Base-by-base conservation (phyloP, 2,888 invertebrate species). In the Nebria brevicollis region DNA sequence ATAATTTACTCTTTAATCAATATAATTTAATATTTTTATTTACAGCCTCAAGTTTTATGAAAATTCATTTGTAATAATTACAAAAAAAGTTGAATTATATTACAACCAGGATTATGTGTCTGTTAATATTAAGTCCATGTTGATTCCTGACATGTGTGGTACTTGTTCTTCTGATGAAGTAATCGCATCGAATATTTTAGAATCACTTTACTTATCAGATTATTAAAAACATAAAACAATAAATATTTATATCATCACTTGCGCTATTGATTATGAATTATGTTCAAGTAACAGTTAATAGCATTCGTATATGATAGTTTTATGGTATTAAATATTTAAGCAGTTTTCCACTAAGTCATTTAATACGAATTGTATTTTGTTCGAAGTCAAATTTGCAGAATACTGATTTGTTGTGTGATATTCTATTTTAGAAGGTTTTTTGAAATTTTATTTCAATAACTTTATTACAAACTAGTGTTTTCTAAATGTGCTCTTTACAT, bases 51-150 rank as follows among this genome's bases (percentile, higher is more conserved):
- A n/a, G 68, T 68, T 68, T 68, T 68, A 54, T 68, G 68, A 68
- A 7, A 15, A 68, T 8, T 11, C 68, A 68, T 68, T 68, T 68
- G 70, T 70, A 70, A 70, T 70, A 11, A 25, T 26, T 5, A 70
- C 20, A n/a, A 70, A 70, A 34, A 25, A 13, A 26, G 25, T 70
- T 5, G 6, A 20, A 11, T 26, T 70, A 20, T 20, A 26, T 11
- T 70, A 70, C 70, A 70, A 70, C 70, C 70, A 70, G 25, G 70
- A 70, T 70, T 70, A 70, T 70, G 70, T 70, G 70, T 70, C 70
- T 2, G 15, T 70, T 70, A 70, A 5, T 3, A 70, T 70, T 70
- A 20, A 70, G 15, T 70, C 70, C 6, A 5, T 26, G 4, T 13
- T 70, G 13, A 34, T 70, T 70, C 70, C 25, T 3, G 34, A 34